phyloP scores from a whole-genome alignment of 1,140 invertebrate genomes.

The Tigriopus japonicus region DNA sequence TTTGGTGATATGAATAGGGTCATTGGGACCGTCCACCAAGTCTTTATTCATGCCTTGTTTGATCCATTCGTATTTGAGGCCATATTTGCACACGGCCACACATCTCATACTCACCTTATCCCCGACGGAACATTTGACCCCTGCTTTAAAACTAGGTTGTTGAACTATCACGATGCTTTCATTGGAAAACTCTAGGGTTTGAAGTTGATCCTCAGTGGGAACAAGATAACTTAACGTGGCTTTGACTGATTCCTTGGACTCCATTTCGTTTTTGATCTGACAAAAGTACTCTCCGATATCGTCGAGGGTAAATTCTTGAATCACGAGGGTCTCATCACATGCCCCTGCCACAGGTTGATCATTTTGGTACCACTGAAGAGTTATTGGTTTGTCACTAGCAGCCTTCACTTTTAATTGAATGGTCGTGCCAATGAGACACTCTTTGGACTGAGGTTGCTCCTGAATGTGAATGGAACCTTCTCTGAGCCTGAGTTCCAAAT shows the following conservation, averaged over 20 bases:
- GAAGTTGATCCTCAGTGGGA: neutral
- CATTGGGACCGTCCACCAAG: neutral
- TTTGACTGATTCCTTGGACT: neutral
- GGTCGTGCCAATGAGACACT: neutral
- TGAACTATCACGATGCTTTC: slow-evolving; percentile 1
- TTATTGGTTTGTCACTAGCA: neutral
- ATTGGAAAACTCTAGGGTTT: neutral
- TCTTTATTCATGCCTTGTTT: slow-evolving; percentile 10
- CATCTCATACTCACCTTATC: slow-evolving; percentile 5
- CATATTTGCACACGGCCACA: neutral
- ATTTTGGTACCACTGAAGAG: slow-evolving; percentile 11
- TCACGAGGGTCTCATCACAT: neutral
- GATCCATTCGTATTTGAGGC: slow-evolving; percentile 13
- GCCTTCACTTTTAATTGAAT: neutral
- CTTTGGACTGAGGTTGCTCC: neutral
- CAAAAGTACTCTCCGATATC: neutral
- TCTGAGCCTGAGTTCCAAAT: neutral
- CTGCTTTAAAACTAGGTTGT: neutral
- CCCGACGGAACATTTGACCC: neutral
- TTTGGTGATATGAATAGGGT: neutral
- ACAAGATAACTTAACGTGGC: neutral
- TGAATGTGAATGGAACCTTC: neutral
- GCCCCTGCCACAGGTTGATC: neutral
- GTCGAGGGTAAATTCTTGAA: neutral
- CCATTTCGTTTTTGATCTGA: neutral